phyloP scores from a whole-genome alignment of 2,113 vertebrate genomes.

The Anhinga anhinga region DNA sequence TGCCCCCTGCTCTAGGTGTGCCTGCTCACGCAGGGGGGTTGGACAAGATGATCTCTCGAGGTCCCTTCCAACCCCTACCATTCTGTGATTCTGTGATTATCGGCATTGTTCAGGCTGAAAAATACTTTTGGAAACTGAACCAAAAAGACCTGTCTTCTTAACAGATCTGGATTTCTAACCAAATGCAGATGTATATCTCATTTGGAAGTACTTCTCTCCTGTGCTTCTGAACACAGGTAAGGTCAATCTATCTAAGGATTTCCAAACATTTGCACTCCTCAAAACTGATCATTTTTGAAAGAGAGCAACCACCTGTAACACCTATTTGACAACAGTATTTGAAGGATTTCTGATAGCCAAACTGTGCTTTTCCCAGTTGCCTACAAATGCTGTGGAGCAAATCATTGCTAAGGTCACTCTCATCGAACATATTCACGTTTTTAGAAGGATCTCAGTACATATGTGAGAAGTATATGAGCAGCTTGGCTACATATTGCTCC shows the following conservation, averaged over 20 bases:
- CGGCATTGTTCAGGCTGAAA: neutral
- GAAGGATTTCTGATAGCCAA: neutral
- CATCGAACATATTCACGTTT: fast-evolving
- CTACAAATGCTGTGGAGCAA: neutral
- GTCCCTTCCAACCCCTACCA: too few relatives aligned
- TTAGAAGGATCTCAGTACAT: neutral
- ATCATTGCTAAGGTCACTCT: neutral
- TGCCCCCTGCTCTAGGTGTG: too few relatives aligned
- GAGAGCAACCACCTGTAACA: neutral
- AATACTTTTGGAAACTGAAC: neutral
- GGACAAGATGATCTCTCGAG: too few relatives aligned
- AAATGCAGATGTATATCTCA: neutral
- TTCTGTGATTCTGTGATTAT: neutral
- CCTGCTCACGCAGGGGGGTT: too few relatives aligned
- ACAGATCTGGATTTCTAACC: neutral
- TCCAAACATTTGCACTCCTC: neutral
- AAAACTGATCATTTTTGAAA: neutral
- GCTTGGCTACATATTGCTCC: neutral
- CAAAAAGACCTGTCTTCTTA: neutral
- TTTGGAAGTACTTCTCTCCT: neutral
- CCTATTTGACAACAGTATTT: neutral
- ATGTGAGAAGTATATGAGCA: neutral
- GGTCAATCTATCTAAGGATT: neutral
- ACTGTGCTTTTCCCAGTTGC: neutral
- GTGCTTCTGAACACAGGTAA: neutral